Evolutionary conservation across 2,113 vertebrate genomes (phyloP), one percentile per base, ranked within the genome.

Genomic region (Morone saxatilis): DNA sequence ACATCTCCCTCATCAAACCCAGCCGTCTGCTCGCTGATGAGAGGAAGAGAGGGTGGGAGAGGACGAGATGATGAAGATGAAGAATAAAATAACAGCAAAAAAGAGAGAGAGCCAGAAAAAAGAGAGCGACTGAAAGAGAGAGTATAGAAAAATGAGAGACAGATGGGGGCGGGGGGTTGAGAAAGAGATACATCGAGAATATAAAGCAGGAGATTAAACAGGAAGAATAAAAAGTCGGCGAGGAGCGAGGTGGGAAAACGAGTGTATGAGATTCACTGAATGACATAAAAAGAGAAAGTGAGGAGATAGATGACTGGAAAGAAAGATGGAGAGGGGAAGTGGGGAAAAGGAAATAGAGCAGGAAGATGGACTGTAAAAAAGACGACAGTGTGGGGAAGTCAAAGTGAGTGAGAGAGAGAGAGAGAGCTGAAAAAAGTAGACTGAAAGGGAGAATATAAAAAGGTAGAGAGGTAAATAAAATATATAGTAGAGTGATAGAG

Each of bases 1-100:
- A 91, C 81, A 88, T 88, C 81, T 83, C 80, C 65, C 84, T 86
- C 80, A 88, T 91, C 91, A 84, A 84, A 90, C 48, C 77, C 59
- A 19, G 40, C 84, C 43, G 75, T 71, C 83, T 84, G 86, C 80
- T 76, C 47, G 9, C 70, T 81, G 82, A 85, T 72, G 85, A 80
- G 85, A 48, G 47, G 60, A 22, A 36, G 51, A 53, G 45, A n/a
- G 80, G 40, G 77, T 38, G 47, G 0, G 53, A 4, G 47, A 68
- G 43, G 70, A 51, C 17, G 4, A 53, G 40, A 5, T 12, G 62
- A 70, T 22, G 63, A 60, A 62, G 82, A 61, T 20, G 56, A 75
- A 56, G 72, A 43, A 22, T 25, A 41, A 53, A 72, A 69, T 20
- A 38, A 59, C 19, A 19, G 19, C 6, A 50, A 22, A 11, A 71